phyloP scores from a whole-genome alignment of 2,113 vertebrate genomes.

The Harpagus bidentatus region DNA sequence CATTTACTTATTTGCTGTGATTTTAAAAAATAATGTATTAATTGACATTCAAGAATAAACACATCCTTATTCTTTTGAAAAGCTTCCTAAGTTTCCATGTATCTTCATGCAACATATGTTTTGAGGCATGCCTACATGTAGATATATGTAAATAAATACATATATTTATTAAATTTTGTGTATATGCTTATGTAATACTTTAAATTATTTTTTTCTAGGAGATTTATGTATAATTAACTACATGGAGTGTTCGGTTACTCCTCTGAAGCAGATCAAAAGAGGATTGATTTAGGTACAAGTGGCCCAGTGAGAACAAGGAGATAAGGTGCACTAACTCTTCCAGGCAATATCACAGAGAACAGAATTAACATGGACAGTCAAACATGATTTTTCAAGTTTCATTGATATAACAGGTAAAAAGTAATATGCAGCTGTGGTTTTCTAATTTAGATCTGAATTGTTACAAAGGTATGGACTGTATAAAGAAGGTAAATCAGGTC shows the following conservation, averaged over 20 bases:
- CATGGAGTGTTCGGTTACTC: neutral
- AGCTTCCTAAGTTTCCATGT: neutral
- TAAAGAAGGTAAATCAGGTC: neutral
- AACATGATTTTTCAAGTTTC: neutral
- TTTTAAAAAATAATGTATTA: neutral
- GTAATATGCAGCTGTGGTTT: neutral
- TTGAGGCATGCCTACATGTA: neutral
- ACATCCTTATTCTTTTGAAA: neutral
- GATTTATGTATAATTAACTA: neutral
- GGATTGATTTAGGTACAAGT: neutral
- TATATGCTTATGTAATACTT: neutral
- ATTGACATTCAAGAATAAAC: neutral
- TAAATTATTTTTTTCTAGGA: neutral
- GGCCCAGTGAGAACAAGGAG: neutral
- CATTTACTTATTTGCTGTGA: neutral
- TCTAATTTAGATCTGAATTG: neutral
- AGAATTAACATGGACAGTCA: neutral
- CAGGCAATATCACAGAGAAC: neutral
- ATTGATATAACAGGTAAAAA: neutral
- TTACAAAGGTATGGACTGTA: neutral
- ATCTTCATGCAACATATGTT: neutral
- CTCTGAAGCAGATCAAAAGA: neutral
- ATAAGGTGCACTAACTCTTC: neutral
- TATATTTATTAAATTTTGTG: neutral
- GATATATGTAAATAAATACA: neutral